Evolutionary conservation across 2,888 invertebrate species (phyloP).

Genomic region (Phaedon cochleariae): DNA sequence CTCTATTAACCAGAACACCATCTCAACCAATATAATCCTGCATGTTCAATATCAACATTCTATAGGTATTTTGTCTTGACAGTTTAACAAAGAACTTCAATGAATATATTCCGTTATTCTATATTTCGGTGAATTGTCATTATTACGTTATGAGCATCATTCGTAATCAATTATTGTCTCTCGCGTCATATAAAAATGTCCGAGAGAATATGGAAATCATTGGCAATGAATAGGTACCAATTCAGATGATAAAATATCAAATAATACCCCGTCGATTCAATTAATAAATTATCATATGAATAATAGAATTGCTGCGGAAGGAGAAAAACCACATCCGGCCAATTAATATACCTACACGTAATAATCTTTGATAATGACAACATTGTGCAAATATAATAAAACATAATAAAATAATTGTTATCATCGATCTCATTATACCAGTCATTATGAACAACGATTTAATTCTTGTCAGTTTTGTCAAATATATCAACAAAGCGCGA

Average conservation of each 20-base stretch:
- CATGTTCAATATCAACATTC: too few species aligned
- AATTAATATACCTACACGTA: conserved; percentile 37
- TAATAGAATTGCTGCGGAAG: conserved; percentile 44
- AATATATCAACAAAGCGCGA: conserved; percentile 22
- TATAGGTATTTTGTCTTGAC: too few species aligned
- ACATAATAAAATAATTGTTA: conserved; percentile 37
- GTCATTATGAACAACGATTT: conserved; percentile 31
- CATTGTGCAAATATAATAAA: conserved; percentile 41
- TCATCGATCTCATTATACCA: conserved; percentile 37
- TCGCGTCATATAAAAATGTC: conserved; percentile 21
- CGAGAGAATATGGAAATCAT: conserved; percentile 25
- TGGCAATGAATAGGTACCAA: conserved; percentile 25
- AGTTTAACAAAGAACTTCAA: too few species aligned
- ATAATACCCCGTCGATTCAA: conserved; percentile 40
- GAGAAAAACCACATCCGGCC: conserved; percentile 47
- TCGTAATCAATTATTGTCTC: conserved; percentile 18
- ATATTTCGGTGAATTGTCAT: too few species aligned
- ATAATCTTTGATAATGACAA: conserved; percentile 40
- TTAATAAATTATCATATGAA: conserved; percentile 47
- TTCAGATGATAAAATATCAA: conserved; percentile 35
- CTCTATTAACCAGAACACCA: too few species aligned
- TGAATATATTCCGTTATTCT: too few species aligned
- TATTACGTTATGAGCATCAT: conserved; percentile 14
- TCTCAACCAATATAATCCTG: too few species aligned
- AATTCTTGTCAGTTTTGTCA: conserved; percentile 27